Base-by-base conservation (phyloP, 2,888 invertebrate species). In the Drosophila cognata region DNA sequence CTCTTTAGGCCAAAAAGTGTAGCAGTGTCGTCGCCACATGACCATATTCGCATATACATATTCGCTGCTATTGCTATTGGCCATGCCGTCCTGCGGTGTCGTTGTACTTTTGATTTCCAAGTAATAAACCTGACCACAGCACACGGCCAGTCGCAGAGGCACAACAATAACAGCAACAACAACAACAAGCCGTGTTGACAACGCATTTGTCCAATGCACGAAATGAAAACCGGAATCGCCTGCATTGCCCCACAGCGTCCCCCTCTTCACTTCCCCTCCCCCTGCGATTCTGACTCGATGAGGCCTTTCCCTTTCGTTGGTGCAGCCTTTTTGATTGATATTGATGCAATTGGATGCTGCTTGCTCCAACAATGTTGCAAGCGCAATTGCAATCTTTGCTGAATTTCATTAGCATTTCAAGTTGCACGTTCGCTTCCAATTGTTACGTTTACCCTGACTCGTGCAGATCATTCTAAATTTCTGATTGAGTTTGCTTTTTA, bases 1-100 rank as follows among this genome's bases (percentile, higher is more conserved):
- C 71, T 86, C 84, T 89, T 81, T 86, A 79, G 88, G 86, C 88
- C 85, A 89, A 87, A 89, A 90, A 84, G 60, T 88, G 82, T 89
- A 89, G 88, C 85, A 85, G 67, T 62, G 65, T 35, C 51, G 53
- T 60, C 57, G 57, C 69, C 57, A 38, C 52, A 51, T 64, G 53
- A 28, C 68, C 58, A 57, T 55, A 67, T 38, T 43, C 51, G 50
- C 64, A 52, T 28, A 36, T 51, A 28, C 7, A 46, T 4, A 46
- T 46, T 25, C 21, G 21, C 7, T 46, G 16, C 16, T 31, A 64
- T 62, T 55, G 51, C 38, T 52, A 60, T 69, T 63, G 75, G 46
- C 61, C 68, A 58, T 43, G 52, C 71, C 56, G 71, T 73, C 78
- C 81, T 85, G 78, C 78, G 79, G 81, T 79, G 91, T 91, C 91